Evolutionary conservation across 2,888 invertebrate genomes (phyloP), one percentile per base, ranked within the genome.

Genomic region (Drosophila suboccidentalis): DNA sequence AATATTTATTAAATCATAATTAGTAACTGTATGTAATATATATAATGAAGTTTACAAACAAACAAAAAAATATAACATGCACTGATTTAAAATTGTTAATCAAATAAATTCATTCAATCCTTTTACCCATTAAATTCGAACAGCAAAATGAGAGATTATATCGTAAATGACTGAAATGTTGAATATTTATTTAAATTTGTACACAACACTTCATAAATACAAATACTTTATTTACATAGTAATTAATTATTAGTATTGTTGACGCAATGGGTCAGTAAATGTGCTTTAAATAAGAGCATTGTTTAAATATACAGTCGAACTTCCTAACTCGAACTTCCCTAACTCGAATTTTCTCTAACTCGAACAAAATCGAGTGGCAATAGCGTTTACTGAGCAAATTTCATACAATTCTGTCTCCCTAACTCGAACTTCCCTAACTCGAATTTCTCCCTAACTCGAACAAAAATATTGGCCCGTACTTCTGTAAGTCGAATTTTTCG

Each of bases 191-290:
- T 10, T 15, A 26, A 13, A 29, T 11, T 36, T 11, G 9, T 2
- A 11, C 15, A 13, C 10, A 2, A 36, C 22, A 19, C n/a, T 10
- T 17, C 22, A 15, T 11, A 17, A 43, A 43, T 26, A 11, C 3
- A 46, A 46, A 15, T 38, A 46, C 6, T 46, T 17, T 46, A 46
- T 46, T 15, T 10, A 22, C 11, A 38, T 55, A 44, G 43, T 43
- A 11, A 11, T 44, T 44, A 34, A 44, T 55, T n/a, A 15, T 22
- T 36, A 10, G 11, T 26, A 38, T 6, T 38, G 13, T 47, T 17
- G 4, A 34, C 22, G 26, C 2, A n/a, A 38, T 19, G 9, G 13
- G 46, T 26, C 26, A 26, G 11, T 17, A 38, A 17, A 13, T 41
- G 29, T 38, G 26, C 39, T 15, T 39, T 26, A 3, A 29, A 29